Evolutionary conservation across 2,888 invertebrate genomes (phyloP).

Genomic region (Deilephila elpenor): DNA sequence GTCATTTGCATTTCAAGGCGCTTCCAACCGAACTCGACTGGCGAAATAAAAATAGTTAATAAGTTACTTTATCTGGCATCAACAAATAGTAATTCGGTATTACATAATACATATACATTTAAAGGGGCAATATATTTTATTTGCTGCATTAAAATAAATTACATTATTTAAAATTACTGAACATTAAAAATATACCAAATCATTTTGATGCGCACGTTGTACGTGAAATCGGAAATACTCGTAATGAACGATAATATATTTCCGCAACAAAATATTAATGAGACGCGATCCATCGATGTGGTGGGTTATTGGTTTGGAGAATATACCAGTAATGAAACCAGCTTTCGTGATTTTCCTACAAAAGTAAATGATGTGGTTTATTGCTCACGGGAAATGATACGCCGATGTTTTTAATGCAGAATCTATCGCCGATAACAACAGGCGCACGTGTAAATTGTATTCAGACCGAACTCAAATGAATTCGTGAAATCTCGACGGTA

Average conservation of each 20-base stretch:
- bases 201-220: too few relatives aligned
- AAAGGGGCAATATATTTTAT: too few relatives aligned
- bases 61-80: neutral
- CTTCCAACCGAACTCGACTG: neutral
- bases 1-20: constrained; percentile 19
- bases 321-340: neutral
- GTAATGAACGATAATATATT: neutral
- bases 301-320: neutral
- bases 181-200: too few relatives aligned
- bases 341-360: neutral
- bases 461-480: constrained; percentile 9
- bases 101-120: too few relatives aligned
- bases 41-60: neutral
- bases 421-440: neutral
- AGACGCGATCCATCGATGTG: neutral
- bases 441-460: constrained; percentile 5
- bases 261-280: neutral
- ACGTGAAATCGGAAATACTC: too few relatives aligned
- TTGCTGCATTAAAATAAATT: too few relatives aligned
- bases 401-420: neutral
- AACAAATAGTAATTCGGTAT: too few relatives aligned
- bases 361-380: constrained; percentile 1
- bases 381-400: too few relatives aligned
- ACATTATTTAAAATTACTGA: too few relatives aligned
- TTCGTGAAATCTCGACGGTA: constrained; percentile 40